Conservation (phyloP, 1,140 invertebrate species). For the Asobara japonica region DNA sequence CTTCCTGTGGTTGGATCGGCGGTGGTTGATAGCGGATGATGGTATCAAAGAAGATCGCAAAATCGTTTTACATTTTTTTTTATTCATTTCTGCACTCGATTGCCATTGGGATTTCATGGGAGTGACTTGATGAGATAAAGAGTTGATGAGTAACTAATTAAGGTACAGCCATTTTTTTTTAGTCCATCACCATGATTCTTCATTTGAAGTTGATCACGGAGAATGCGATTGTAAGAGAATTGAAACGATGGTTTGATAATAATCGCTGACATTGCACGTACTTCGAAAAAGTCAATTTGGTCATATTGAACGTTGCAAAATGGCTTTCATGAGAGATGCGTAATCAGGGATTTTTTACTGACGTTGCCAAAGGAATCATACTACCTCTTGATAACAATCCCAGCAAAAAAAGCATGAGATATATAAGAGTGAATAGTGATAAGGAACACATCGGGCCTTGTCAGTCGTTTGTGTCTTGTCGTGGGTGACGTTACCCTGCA, state of each 20-base stretch:
- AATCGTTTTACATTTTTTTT: background rate
- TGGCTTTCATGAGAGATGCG: background rate
- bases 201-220: background rate
- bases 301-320: background rate
- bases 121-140: background rate
- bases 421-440: slow-evolving; percentile 30
- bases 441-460: slow-evolving; percentile 33
- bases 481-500: background rate
- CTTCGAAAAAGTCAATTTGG: background rate
- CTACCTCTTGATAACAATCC: slow-evolving; percentile 43
- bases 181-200: background rate
- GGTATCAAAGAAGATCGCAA: background rate
- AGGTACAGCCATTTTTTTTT: background rate
- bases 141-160: background rate
- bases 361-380: slow-evolving; percentile 30
- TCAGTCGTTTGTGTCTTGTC: slow-evolving; percentile 11
- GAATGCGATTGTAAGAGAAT: background rate
- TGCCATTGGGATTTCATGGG: background rate
- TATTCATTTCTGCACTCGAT: background rate
- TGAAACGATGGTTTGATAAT: background rate
- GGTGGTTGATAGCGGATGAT: background rate
- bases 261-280: background rate
- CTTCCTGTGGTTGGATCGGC: background rate
- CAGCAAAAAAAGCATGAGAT: background rate
- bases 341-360: slow-evolving; percentile 40